phyloP scores from a whole-genome alignment of 2,113 vertebrate genomes.

The Nerophis ophidion region DNA sequence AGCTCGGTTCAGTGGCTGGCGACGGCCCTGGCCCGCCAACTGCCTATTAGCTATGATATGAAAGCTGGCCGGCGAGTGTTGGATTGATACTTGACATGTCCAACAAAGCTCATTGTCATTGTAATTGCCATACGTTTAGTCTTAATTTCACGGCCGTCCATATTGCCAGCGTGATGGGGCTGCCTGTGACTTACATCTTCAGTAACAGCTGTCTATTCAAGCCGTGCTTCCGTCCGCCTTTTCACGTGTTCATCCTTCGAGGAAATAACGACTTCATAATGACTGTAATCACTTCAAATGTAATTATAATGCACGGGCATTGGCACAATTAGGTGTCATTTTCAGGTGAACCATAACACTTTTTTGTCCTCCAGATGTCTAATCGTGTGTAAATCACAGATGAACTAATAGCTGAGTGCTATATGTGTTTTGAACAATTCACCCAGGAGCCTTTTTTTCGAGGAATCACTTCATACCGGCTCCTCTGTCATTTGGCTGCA shows the following conservation, averaged over 20 bases:
- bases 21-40: constrained; percentile 59
- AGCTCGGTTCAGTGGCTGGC: constrained; percentile 60
- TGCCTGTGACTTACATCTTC: constrained; percentile 70
- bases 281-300: constrained; percentile 79
- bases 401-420: constrained; percentile 56
- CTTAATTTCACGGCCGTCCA: constrained; percentile 70
- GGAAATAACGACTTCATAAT: constrained; percentile 83
- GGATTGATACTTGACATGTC: constrained; percentile 70
- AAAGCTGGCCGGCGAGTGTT: constrained; percentile 69
- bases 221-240: constrained; percentile 57
- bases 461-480: constrained; percentile 58
- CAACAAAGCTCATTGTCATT: constrained; percentile 73
- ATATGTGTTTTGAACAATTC: constrained; percentile 60
- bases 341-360: constrained; percentile 51
- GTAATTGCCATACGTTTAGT: constrained; percentile 71
- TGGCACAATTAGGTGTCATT: constrained; percentile 61
- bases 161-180: constrained; percentile 65
- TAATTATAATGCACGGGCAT: constrained; percentile 79
- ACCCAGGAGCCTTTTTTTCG: constrained; percentile 46
- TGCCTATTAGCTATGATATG: constrained; percentile 70
- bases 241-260: constrained; percentile 63
- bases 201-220: constrained; percentile 71
- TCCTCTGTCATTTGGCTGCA: constrained; percentile 61
- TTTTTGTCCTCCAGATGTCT: constrained; percentile 55
- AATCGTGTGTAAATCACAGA: constrained; percentile 57